Evolutionary conservation across 2,888 invertebrate genomes (phyloP).

Genomic region (Macaria notata): DNA sequence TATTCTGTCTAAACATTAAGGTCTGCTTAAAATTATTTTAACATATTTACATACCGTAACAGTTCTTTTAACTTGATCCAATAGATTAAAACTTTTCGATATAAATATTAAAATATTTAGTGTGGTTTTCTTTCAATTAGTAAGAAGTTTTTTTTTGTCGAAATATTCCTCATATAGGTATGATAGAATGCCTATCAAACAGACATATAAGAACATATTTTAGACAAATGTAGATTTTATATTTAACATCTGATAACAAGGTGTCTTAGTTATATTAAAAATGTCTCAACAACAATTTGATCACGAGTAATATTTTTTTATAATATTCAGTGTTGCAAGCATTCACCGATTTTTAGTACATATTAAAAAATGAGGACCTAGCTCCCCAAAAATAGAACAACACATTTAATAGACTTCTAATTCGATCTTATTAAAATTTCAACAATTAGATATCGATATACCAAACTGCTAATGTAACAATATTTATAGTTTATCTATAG

Average conservation of each 20-base stretch:
- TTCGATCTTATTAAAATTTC: constrained; percentile 38
- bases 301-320: constrained; percentile 7
- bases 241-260: constrained; percentile 43
- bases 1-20: constrained; percentile 10
- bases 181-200: too few relatives aligned
- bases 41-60: constrained; percentile 65
- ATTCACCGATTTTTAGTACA: constrained; percentile 20
- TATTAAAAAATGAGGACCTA: background rate
- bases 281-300: constrained; percentile 37
- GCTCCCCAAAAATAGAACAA: constrained; percentile 13
- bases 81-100: constrained; percentile 18
- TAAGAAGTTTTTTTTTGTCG: too few relatives aligned
- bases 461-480: constrained; percentile 65
- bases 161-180: too few relatives aligned
- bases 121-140: too few relatives aligned
- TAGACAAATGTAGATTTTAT: too few relatives aligned
- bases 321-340: constrained; percentile 29
- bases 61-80: constrained; percentile 35
- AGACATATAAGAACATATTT: too few relatives aligned
- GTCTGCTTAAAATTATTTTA: constrained; percentile 51
- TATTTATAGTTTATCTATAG: constrained; percentile 51
- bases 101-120: too few relatives aligned
- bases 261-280: constrained; percentile 45
- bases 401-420: constrained; percentile 29
- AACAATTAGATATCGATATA: constrained; percentile 60